Percentiles rank a stretch among this genome's conserved stretches.
These are phyloP conservation scores for Caenorhabditis uteleia DNA, from an alignment of 2,888 invertebrate genomes.

Conservation along the genomic window DNA sequence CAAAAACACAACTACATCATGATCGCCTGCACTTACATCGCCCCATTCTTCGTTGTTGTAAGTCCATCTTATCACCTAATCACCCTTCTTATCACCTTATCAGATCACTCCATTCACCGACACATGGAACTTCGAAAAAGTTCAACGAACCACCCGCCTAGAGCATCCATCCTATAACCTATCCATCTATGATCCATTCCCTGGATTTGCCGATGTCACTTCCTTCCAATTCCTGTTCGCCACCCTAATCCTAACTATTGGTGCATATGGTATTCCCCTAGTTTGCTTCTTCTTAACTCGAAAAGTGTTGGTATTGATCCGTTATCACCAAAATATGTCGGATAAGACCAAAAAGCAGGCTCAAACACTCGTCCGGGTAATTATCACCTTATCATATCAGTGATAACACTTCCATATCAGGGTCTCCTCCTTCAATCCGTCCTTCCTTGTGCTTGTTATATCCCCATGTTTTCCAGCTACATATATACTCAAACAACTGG, in stretches of 20 bases:
- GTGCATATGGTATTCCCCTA: conserved; percentile 24
- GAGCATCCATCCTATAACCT: conserved; percentile 31
- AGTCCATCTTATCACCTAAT: neutral
- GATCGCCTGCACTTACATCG: conserved; percentile 15
- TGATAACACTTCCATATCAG: conserved; percentile 3
- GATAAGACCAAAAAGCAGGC: conserved; percentile 30
- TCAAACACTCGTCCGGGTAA: conserved; percentile 21
- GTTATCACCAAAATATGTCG: conserved; percentile 28
- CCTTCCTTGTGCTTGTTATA: conserved; percentile 11
- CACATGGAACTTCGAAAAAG: conserved; percentile 17
- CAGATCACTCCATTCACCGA: conserved; percentile 28
- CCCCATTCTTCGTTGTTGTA: conserved; percentile 12
- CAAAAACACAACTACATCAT: conserved; percentile 15
- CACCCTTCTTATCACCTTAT: neutral
- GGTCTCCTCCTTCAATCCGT: conserved; percentile 14
- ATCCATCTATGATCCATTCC: conserved; percentile 10
- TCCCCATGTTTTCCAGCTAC: conserved; percentile 19
- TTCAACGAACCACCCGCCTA: neutral
- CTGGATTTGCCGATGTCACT: conserved; percentile 18
- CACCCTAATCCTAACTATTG: conserved; percentile 14
- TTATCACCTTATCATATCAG: neutral
- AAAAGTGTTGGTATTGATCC: conserved; percentile 18
- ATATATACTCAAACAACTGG: conserved; percentile 20
- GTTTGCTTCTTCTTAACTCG: conserved; percentile 14
- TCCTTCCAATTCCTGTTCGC: conserved; percentile 19